Evolutionary conservation across 1,140 invertebrate genomes (phyloP).

Genomic region (Heliconius himera): DNA sequence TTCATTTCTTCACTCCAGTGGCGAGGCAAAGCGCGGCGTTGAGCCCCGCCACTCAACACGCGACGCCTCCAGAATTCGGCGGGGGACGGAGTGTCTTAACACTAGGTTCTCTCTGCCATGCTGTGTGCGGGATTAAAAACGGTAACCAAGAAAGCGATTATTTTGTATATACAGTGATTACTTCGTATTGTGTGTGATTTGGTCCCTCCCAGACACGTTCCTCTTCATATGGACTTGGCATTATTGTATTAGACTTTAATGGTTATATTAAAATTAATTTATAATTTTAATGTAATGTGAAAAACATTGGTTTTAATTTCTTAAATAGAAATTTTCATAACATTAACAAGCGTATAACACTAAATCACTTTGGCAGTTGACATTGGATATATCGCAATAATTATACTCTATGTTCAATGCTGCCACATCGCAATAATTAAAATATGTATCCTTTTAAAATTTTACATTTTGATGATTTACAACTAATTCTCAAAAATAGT

Average conservation of each 20-base stretch:
- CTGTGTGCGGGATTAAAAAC: background rate
- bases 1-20: no score
- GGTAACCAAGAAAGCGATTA: constrained; percentile 13
- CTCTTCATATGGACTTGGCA: constrained; percentile 75
- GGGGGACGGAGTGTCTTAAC: no score
- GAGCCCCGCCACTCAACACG: no score
- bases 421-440: no score
- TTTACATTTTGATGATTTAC: no score
- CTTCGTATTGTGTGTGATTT: constrained; percentile 70
- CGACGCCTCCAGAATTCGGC: no score
- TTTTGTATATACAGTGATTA: constrained; percentile 34
- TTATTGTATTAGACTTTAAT: constrained; percentile 36
- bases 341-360: background rate
- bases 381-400: background rate
- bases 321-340: background rate
- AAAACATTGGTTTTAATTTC: background rate
- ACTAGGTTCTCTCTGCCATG: no score
- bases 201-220: constrained; percentile 70
- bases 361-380: background rate
- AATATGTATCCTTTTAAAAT: no score
- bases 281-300: background rate
- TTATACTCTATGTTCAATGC: no score
- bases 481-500: no score
- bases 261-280: background rate
- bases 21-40: no score